phyloP scores from a whole-genome alignment of 2,797 vertebrate genomes.

The Atherinosoma microstoma region DNA sequence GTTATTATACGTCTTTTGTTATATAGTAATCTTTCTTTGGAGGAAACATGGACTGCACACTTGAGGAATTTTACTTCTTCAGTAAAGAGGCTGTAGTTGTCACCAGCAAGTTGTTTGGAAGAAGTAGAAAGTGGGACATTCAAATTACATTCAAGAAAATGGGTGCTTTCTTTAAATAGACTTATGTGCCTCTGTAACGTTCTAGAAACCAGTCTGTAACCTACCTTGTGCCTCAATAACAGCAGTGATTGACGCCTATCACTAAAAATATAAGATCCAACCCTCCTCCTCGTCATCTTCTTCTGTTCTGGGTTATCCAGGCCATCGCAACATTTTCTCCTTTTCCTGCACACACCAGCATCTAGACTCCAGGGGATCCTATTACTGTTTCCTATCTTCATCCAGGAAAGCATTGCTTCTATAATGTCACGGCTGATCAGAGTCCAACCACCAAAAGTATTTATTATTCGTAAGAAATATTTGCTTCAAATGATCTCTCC shows the following conservation, averaged over 20 bases:
- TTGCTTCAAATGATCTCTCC: background rate
- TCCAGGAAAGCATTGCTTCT: background rate
- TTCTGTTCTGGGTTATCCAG: background rate
- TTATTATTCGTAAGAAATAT: background rate
- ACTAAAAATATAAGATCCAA: background rate
- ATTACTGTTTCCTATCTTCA: background rate
- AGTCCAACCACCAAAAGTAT: background rate
- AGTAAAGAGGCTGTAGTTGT: background rate
- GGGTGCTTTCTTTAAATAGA: too few relatives aligned
- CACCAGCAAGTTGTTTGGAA: background rate
- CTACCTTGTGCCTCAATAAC: background rate
- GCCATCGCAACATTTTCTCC: background rate
- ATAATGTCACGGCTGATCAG: background rate
- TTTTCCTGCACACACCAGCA: background rate
- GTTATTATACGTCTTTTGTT: background rate
- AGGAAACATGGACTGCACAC: too few relatives aligned
- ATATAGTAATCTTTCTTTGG: too few relatives aligned
- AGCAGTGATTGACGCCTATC: background rate
- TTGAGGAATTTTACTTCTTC: background rate
- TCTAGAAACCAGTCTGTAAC: too few relatives aligned
- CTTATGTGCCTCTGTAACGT: too few relatives aligned
- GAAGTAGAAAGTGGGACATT: background rate
- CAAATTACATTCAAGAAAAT: background rate
- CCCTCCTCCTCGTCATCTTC: background rate
- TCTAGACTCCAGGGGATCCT: background rate